Percentiles rank a stretch among this genome's conserved stretches.
phyloP scores from a whole-genome alignment of 1,140 invertebrate genomes.

The Sycophaga agraensis region DNA sequence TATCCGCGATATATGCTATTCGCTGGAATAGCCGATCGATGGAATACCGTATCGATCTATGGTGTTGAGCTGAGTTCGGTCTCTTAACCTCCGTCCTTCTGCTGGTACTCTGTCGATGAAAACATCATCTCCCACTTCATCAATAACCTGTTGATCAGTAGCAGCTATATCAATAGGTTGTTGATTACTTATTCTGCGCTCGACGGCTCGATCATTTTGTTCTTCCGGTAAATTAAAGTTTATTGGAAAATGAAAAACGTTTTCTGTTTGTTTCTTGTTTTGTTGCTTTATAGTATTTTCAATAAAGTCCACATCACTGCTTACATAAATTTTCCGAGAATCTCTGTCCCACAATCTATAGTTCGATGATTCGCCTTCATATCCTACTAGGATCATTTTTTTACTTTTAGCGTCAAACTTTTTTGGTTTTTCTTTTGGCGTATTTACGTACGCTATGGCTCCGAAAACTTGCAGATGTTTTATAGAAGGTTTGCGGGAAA shows the following conservation, averaged over 20 bases:
- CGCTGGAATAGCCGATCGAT: no score
- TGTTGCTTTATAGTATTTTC: not conserved
- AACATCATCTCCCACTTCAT: not conserved
- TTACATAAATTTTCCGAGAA: slow-evolving; percentile 24
- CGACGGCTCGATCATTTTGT: no score
- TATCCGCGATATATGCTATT: not conserved
- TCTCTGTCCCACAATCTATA: slow-evolving; percentile 29
- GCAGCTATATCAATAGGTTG: not conserved
- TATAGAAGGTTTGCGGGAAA: not conserved
- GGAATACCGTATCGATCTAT: not conserved
- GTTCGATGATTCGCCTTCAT: slow-evolving; percentile 35
- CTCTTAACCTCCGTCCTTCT: not conserved
- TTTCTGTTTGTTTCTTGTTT: not conserved
- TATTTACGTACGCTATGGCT: slow-evolving; percentile 44
- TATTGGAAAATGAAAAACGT: not conserved
- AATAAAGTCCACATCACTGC: slow-evolving; percentile 2
- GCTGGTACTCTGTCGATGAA: not conserved
- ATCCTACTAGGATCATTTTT: slow-evolving; percentile 37
- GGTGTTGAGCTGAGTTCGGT: not conserved
- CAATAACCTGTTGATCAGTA: not conserved
- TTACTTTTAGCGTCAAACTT: slow-evolving; percentile 39
- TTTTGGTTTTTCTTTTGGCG: slow-evolving; percentile 36
- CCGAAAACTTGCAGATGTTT: not conserved
- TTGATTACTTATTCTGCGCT: not conserved
- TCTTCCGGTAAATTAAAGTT: not conserved